Conservation (phyloP, 1,140 invertebrate species). For the Aradophagus sp. region DNA sequence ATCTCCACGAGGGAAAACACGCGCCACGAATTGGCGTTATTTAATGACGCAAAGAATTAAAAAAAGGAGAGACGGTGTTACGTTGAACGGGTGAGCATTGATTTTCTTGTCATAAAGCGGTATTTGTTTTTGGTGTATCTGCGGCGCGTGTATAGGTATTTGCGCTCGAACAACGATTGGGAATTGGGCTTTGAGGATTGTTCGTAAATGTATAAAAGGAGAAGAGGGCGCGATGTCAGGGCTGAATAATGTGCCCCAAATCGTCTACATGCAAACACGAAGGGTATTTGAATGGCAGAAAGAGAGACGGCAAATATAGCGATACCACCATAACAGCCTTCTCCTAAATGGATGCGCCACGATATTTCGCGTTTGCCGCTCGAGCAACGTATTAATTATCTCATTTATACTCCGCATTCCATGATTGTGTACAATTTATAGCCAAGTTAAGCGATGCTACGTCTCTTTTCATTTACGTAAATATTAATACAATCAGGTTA, state of each 20-base stretch:
- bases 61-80: conserved; percentile 15
- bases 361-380: conserved; percentile 44
- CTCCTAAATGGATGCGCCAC: conserved; percentile 38
- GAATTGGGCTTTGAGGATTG: conserved; percentile 47
- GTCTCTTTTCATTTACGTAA: conserved; percentile 46
- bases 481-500: conserved; percentile 50
- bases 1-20: too few relatives aligned
- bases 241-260: conserved; percentile 50
- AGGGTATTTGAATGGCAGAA: conserved; percentile 49
- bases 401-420: conserved; percentile 46
- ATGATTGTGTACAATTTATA: conserved; percentile 45
- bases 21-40: too few relatives aligned
- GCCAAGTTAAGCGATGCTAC: conserved; percentile 27
- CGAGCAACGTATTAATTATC: conserved; percentile 48
- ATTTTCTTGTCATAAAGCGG: conserved; percentile 46
- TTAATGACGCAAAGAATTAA: not conserved
- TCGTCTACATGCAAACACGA: conserved; percentile 43
- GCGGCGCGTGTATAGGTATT: conserved; percentile 35
- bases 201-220: conserved; percentile 52
- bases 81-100: conserved; percentile 26
- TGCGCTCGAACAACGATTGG: conserved; percentile 37
- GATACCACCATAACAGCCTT: conserved; percentile 42
- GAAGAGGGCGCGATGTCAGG: conserved; percentile 44
- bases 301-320: conserved; percentile 39
- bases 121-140: conserved; percentile 39